phyloP scores from a whole-genome alignment of 2,888 invertebrate species.

The Troides helena region DNA sequence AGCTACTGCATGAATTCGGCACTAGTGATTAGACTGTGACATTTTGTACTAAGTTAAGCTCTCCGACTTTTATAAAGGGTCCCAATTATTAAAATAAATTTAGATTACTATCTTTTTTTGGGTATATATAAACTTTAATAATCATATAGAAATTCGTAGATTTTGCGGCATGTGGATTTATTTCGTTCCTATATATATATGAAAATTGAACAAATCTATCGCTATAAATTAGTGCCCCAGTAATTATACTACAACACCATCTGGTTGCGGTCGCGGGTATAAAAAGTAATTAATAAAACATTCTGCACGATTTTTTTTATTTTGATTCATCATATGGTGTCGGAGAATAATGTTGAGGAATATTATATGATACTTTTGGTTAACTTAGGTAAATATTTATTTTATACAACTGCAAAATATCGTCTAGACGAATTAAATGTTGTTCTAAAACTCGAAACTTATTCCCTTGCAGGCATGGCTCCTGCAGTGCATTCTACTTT shows the following conservation, averaged over 20 bases:
- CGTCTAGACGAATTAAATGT: constrained; percentile 5
- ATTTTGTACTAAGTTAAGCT: constrained; percentile 50
- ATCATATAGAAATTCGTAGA: too few species aligned
- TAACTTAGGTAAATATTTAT: neutral
- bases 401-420: neutral
- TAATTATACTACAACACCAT: too few species aligned
- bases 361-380: neutral
- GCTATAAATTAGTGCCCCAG: too few species aligned
- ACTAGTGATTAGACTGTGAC: constrained; percentile 62
- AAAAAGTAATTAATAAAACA: too few species aligned
- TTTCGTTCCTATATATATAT: too few species aligned
- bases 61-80: constrained; percentile 16
- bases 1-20: constrained; percentile 62
- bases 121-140: neutral
- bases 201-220: too few species aligned
- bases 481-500: constrained; percentile 26
- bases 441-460: constrained; percentile 15
- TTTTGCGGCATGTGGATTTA: too few species aligned
- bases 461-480: constrained; percentile 28
- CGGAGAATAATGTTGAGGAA: neutral
- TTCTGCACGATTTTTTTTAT: too few species aligned
- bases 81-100: neutral
- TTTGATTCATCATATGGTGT: too few species aligned
- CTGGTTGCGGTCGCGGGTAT: too few species aligned
- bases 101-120: neutral